phyloP scores from a whole-genome alignment of 2,888 invertebrate species.

The Cordilura impudica region DNA sequence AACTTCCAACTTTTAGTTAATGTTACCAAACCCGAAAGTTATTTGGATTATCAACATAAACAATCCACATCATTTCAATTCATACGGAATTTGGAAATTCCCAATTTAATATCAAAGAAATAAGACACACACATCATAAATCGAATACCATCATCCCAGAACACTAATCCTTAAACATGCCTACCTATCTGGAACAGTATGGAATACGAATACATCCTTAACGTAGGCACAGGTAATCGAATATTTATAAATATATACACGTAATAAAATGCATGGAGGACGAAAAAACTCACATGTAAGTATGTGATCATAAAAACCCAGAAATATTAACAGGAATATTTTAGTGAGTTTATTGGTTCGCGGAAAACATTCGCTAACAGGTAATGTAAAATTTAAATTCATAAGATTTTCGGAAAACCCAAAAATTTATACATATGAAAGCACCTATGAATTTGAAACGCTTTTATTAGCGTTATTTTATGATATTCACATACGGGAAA shows the following conservation, averaged over 20 bases:
- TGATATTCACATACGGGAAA: not conserved
- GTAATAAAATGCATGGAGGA: not conserved
- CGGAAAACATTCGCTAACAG: constrained; percentile 15
- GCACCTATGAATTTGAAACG: not conserved
- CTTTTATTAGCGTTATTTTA: constrained; percentile 12
- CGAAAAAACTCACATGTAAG: constrained; percentile 1
- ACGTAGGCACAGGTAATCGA: not conserved
- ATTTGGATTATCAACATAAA: constrained; percentile 65
- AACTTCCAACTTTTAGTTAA: constrained; percentile 50
- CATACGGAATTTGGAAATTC: constrained; percentile 67
- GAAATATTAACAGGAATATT: constrained; percentile 15
- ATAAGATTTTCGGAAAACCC: constrained; percentile 72
- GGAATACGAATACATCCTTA: not conserved
- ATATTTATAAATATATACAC: not conserved
- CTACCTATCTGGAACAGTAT: constrained; percentile 16
- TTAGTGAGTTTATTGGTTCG: constrained; percentile 36
- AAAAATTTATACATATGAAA: constrained; percentile 33
- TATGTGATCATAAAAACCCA: constrained; percentile 25
- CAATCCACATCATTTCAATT: constrained; percentile 66
- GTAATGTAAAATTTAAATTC: constrained; percentile 67
- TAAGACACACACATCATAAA: not conserved
- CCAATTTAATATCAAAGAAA: constrained; percentile 69
- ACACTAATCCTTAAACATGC: not conserved
- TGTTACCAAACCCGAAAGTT: constrained; percentile 60
- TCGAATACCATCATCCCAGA: not conserved